Conservation (phyloP, 2,113 vertebrate species). For the Catagonus wagneri region DNA sequence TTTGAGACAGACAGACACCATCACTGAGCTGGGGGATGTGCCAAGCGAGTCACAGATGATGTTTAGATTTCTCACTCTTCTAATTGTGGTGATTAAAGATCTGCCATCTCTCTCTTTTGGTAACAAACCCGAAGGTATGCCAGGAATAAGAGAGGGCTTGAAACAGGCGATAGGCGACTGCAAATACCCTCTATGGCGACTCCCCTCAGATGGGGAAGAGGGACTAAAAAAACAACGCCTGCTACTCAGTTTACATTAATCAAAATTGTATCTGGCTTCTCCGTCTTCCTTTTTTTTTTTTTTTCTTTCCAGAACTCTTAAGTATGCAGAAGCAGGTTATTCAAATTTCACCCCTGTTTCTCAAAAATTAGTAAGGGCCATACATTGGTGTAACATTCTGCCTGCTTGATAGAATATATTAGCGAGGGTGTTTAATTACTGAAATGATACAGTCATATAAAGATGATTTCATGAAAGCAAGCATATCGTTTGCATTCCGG, state of each 20-base stretch:
- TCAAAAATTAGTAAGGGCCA: conserved; percentile 80
- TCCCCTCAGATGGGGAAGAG: conserved; percentile 51
- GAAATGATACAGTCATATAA: conserved; percentile 82
- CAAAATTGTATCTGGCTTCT: conserved; percentile 64
- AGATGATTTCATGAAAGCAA: conserved; percentile 84
- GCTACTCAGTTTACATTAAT: conserved; percentile 80
- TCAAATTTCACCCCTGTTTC: conserved; percentile 79
- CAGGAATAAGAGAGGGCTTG: neutral
- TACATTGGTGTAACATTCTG: conserved; percentile 78
- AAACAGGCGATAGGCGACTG: neutral
- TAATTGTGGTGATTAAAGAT: conserved; percentile 10
- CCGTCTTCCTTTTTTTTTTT: too few relatives aligned
- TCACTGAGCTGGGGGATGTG: neutral
- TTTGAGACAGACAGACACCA: neutral
- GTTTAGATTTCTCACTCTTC: neutral
- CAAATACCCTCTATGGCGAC: conserved; percentile 39
- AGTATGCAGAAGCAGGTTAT: conserved; percentile 50
- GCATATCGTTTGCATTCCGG: conserved; percentile 82
- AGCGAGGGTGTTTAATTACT: conserved; percentile 87
- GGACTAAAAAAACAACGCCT: conserved; percentile 61
- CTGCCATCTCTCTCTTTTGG: neutral
- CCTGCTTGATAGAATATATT: conserved; percentile 71
- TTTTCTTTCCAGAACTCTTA: conserved; percentile 60
- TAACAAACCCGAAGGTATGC: neutral
- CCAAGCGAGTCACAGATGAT: neutral